These are phyloP conservation scores for Ashinkailepas kermadecensis DNA, from an alignment of 2,888 invertebrate species.

Conservation along the genomic window DNA sequence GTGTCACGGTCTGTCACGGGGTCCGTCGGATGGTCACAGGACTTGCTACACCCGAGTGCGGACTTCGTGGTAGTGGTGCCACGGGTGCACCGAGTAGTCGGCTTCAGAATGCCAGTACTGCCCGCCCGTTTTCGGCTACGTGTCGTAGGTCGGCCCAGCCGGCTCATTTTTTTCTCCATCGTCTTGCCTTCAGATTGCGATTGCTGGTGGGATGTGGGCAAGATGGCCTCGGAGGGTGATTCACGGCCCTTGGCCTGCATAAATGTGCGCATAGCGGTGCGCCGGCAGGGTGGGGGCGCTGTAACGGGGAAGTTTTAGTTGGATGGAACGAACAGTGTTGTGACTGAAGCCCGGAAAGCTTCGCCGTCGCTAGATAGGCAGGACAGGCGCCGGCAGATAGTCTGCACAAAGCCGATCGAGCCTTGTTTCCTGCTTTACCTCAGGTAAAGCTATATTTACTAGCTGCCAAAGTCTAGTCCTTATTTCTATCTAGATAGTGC, in stretches of 20 bases:
- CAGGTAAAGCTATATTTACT: neutral
- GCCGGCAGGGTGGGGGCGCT: neutral
- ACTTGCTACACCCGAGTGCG: neutral
- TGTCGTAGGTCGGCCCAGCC: too few relatives aligned
- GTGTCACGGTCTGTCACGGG: too few relatives aligned
- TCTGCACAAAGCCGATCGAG: neutral
- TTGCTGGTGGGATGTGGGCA: neutral
- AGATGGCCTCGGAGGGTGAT: neutral
- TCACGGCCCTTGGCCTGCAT: too few relatives aligned
- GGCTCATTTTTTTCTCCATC: neutral
- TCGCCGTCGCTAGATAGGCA: too few relatives aligned
- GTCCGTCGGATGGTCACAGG: neutral
- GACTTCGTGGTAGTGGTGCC: neutral
- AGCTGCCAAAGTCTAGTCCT: neutral
- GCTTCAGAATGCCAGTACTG: too few relatives aligned
- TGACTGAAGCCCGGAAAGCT: too few relatives aligned
- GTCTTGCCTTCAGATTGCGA: neutral
- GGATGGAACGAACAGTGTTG: neutral
- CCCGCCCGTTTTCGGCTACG: too few relatives aligned
- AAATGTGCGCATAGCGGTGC: too few relatives aligned
- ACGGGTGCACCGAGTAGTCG: too few relatives aligned
- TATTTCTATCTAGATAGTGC: conserved; percentile 8
- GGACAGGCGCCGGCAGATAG: neutral
- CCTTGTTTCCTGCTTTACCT: neutral
- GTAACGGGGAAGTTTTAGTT: neutral